Percentiles rank a stretch among this genome's conserved stretches.
Conservation (phyloP, 2,113 vertebrate species). For the Mugil cephalus region DNA sequence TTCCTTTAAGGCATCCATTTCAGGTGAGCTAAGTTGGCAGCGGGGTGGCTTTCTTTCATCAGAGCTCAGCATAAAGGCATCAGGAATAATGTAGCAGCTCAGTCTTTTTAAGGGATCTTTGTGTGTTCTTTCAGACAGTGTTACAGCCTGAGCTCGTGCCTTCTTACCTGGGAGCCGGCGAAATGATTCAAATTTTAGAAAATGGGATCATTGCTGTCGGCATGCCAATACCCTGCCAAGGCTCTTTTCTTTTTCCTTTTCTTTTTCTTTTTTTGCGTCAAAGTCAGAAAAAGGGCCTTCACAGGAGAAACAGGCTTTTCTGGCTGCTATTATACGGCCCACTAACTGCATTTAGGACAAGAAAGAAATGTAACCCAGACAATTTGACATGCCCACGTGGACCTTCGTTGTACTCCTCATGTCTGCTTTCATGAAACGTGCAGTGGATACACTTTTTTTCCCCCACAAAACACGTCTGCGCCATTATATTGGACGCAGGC, state of each 20-base stretch:
- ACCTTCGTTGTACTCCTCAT: constrained; percentile 14
- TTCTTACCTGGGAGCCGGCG: constrained; percentile 61
- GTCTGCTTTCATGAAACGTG: constrained; percentile 20
- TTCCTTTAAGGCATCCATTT: constrained; percentile 68
- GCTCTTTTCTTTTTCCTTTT: too few species aligned
- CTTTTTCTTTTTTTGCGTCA: constrained; percentile 51
- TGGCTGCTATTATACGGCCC: constrained; percentile 65
- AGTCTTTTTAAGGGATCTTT: constrained; percentile 61
- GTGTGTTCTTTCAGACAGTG: constrained; percentile 52
- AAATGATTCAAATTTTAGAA: constrained; percentile 76
- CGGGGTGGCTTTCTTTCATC: constrained; percentile 69
- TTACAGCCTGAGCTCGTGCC: constrained; percentile 39
- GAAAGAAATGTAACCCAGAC: constrained; percentile 58
- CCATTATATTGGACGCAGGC: background rate
- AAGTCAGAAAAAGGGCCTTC: constrained; percentile 70
- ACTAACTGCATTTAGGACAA: constrained; percentile 69
- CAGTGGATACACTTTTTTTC: constrained; percentile 11
- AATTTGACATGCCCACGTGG: constrained; percentile 59
- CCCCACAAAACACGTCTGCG: background rate
- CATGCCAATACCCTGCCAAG: constrained; percentile 65
- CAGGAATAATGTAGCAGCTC: constrained; percentile 56
- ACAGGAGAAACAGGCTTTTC: constrained; percentile 77
- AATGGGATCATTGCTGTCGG: constrained; percentile 72
- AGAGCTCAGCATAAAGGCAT: constrained; percentile 68
- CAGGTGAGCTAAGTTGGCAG: constrained; percentile 71